Evolutionary conservation across 1,140 invertebrate genomes (phyloP).

Genomic region (Rhopalosiphum maidis): DNA sequence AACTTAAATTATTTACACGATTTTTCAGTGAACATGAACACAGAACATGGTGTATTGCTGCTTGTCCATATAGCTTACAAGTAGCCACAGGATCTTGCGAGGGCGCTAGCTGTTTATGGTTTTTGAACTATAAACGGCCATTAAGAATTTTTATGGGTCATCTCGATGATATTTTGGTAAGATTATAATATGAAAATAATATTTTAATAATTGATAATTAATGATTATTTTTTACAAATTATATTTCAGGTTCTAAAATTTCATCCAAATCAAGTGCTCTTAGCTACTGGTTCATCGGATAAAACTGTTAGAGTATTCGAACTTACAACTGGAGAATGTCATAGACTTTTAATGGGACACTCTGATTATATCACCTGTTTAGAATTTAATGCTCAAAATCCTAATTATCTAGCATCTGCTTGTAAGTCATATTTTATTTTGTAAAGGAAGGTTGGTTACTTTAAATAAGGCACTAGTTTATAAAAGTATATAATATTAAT

Average conservation of each 20-base stretch:
- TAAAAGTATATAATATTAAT: not conserved
- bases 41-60: conserved; percentile 31
- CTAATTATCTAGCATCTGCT: conserved; percentile 28
- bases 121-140: conserved; percentile 11
- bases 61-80: conserved; percentile 20
- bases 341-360: conserved; percentile 38
- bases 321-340: not conserved
- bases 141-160: conserved; percentile 33
- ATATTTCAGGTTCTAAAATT: conserved; percentile 36
- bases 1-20: not conserved
- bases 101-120: conserved; percentile 17
- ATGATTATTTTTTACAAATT: not conserved
- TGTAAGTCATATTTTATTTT: conserved; percentile 9
- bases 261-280: conserved; percentile 36
- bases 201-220: not conserved
- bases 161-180: conserved; percentile 47
- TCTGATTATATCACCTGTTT: not conserved
- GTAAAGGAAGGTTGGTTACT: not conserved
- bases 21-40: conserved; percentile 28
- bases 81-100: conserved; percentile 29
- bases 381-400: not conserved
- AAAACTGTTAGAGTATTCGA: conserved; percentile 36
- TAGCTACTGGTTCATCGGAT: conserved; percentile 49
- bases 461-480: not conserved
- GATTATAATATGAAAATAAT: not conserved